Evolutionary conservation across 2,113 vertebrate genomes (phyloP).

Genomic region (Ibidorhyncha struthersii): DNA sequence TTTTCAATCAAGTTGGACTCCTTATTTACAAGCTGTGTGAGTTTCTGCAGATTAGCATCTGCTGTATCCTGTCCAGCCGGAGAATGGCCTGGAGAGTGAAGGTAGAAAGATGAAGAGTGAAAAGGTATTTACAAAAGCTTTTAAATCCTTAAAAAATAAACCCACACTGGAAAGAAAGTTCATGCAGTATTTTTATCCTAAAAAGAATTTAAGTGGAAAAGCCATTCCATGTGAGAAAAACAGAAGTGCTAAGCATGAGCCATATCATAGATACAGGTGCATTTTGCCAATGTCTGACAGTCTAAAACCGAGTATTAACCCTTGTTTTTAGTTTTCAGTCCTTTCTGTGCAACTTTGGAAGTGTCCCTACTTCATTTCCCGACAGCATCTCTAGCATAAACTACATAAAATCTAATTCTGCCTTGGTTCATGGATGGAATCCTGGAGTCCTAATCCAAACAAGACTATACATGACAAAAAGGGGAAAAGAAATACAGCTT

Average conservation of each 20-base stretch:
- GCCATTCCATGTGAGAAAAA: not conserved
- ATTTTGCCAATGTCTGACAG: not conserved
- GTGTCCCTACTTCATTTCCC: not conserved
- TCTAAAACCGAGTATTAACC: not conserved
- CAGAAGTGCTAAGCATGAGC: not conserved
- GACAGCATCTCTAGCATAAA: not conserved
- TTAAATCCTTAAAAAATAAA: not conserved
- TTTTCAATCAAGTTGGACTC: slow-evolving; percentile 99
- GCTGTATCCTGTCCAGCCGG: slow-evolving; percentile 85
- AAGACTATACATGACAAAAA: not conserved
- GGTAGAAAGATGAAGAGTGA: slow-evolving; percentile 63
- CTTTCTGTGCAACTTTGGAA: not conserved
- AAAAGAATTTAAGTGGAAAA: not conserved
- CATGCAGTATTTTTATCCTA: not conserved
- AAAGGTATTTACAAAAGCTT: slow-evolving; percentile 47
- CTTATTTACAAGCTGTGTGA: slow-evolving; percentile 99
- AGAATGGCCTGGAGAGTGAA: slow-evolving; percentile 82
- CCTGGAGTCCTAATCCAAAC: not conserved
- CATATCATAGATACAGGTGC: not conserved
- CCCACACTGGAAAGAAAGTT: not conserved
- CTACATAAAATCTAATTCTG: not conserved
- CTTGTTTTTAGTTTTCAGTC: not conserved
- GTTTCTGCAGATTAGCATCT: slow-evolving; percentile 98
- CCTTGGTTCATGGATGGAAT: not conserved
- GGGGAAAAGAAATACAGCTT: slow-evolving; percentile 27